phyloP scores from a whole-genome alignment of 2,797 vertebrate species.

The Capromys pilorides region DNA sequence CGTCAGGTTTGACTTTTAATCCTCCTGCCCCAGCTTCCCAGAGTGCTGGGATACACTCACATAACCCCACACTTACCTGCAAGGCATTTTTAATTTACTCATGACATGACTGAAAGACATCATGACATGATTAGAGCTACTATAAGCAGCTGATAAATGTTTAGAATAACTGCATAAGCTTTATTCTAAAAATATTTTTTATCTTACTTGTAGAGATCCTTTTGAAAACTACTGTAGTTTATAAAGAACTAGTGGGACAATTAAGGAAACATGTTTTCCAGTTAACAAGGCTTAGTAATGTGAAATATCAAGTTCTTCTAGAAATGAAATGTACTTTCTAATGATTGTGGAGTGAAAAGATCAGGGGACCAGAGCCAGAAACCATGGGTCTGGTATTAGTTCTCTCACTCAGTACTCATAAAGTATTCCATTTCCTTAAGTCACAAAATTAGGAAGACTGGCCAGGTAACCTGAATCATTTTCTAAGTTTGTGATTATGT shows the following conservation, averaged over 20 bases:
- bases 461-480: background rate
- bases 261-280: background rate
- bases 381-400: background rate
- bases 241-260: slow-evolving; percentile 19
- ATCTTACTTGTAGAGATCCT: background rate
- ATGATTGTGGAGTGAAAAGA: background rate
- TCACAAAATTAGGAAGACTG: background rate
- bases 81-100: slow-evolving; percentile 5
- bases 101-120: background rate
- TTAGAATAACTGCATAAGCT: background rate
- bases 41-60: background rate
- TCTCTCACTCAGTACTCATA: background rate
- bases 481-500: background rate
- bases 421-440: background rate
- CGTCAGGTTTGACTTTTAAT: background rate
- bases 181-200: slow-evolving; percentile 46
- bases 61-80: background rate
- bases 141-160: background rate
- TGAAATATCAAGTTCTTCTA: slow-evolving; percentile 9
- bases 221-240: background rate
- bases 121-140: background rate
- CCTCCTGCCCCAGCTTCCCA: background rate
- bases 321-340: background rate
- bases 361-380: background rate
- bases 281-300: background rate